Conservation (phyloP, 2,888 invertebrate genomes). For the Cecidostiba fungosa region DNA sequence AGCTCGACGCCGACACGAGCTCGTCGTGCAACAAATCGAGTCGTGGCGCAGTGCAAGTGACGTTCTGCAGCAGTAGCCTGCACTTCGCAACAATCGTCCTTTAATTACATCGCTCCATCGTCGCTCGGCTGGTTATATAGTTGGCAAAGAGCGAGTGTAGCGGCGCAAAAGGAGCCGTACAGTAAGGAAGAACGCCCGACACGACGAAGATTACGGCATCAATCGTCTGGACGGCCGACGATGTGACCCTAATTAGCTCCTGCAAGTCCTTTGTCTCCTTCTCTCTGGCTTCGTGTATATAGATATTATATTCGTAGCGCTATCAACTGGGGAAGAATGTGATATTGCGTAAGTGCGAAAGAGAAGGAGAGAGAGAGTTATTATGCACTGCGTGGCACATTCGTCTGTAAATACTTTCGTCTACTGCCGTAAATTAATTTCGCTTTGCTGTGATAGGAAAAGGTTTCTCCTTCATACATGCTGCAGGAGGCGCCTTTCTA, state of each 20-base stretch:
- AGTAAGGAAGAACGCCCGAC: background rate
- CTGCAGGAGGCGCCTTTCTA: background rate
- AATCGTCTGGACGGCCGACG: background rate
- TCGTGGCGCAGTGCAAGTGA: background rate
- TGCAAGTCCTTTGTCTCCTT: slow-evolving; percentile 13
- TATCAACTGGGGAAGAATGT: background rate
- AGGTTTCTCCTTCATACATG: slow-evolving; percentile 7
- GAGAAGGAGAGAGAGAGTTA: background rate
- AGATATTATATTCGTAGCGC: background rate
- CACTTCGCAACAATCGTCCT: slow-evolving; percentile 26
- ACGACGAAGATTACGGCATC: slow-evolving; percentile 15
- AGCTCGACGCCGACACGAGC: background rate
- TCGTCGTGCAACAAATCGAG: too few species aligned
- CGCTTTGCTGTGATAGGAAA: background rate
- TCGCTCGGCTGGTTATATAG: background rate
- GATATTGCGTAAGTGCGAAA: slow-evolving; percentile 3
- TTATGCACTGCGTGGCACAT: slow-evolving; percentile 1
- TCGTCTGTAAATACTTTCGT: background rate
- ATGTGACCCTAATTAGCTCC: slow-evolving; percentile 23
- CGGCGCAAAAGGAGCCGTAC: background rate
- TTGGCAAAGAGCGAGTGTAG: background rate
- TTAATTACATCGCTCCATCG: slow-evolving; percentile 29
- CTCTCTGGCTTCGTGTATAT: background rate
- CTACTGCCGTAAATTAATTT: slow-evolving; percentile 31
- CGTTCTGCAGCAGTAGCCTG: background rate